Conservation (phyloP, 2,797 vertebrate species). For the Catamblyrhynchus diadema region DNA sequence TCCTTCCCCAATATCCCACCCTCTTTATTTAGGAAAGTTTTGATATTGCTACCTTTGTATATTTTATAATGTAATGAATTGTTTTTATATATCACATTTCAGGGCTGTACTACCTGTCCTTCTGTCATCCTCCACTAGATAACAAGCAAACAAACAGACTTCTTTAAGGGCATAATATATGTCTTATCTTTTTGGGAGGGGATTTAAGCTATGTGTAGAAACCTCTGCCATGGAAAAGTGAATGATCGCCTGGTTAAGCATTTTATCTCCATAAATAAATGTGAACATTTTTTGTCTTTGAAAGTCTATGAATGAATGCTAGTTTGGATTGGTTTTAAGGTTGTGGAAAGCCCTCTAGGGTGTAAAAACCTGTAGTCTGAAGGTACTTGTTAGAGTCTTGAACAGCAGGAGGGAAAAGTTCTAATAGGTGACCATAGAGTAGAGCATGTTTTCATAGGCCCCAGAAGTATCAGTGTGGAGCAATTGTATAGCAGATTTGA, state of each 20-base stretch:
- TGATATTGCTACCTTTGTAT: background rate
- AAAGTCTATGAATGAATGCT: background rate
- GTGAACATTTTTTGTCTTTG: background rate
- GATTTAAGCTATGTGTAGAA: background rate
- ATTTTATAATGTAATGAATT: background rate
- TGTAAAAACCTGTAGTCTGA: conserved; percentile 31
- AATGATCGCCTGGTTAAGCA: background rate
- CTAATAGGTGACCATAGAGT: background rate
- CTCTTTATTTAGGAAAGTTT: background rate
- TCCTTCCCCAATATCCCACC: background rate
- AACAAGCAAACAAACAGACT: background rate
- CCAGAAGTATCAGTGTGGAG: conserved; percentile 13
- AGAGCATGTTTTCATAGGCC: conserved; percentile 14
- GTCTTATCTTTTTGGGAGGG: background rate
- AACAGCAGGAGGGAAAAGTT: conserved; percentile 16
- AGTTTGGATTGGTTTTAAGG: background rate
- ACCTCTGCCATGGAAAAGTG: background rate
- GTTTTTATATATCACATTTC: background rate
- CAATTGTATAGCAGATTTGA: conserved; percentile 20
- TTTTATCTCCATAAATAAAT: conserved; percentile 34
- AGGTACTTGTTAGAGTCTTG: conserved; percentile 23
- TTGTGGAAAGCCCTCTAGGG: conserved; percentile 6
- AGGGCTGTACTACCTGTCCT: background rate
- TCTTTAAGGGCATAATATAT: background rate
- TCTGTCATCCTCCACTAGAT: background rate